phyloP scores from a whole-genome alignment of 1,140 invertebrate genomes.

The Pinna nobilis region DNA sequence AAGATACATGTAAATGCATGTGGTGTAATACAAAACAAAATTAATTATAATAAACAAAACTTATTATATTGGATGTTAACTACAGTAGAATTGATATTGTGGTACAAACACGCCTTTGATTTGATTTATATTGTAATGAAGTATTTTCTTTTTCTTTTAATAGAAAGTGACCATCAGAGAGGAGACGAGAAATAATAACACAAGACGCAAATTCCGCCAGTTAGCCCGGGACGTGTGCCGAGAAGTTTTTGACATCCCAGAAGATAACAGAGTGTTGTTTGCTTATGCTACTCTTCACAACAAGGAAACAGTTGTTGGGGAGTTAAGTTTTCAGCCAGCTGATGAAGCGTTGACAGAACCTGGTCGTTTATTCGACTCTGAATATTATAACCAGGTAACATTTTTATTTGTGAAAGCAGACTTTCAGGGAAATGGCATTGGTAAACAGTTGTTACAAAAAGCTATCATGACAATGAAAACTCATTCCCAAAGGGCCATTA shows the following conservation, averaged over 20 bases:
- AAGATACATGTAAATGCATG: too few relatives aligned
- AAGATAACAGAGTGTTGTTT: constrained; percentile 52
- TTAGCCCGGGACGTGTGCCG: constrained; percentile 53
- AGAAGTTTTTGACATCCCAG: constrained; percentile 56
- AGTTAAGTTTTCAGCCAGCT: constrained; percentile 40
- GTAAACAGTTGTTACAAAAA: constrained; percentile 36
- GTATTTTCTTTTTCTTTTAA: constrained; percentile 30
- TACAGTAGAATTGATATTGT: too few relatives aligned
- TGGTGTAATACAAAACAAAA: too few relatives aligned
- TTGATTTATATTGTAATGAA: too few relatives aligned
- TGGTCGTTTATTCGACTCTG: constrained; percentile 38
- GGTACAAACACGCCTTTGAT: too few relatives aligned
- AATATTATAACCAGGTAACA: constrained; percentile 52
- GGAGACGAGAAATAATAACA: constrained; percentile 37
- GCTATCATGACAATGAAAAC: constrained; percentile 32
- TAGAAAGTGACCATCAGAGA: constrained; percentile 34
- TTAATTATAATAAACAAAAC: neutral
- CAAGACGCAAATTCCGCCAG: constrained; percentile 46
- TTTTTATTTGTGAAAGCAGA: constrained; percentile 59
- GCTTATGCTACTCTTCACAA: constrained; percentile 37
- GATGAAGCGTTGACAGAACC: constrained; percentile 23
- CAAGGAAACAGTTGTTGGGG: constrained; percentile 32
- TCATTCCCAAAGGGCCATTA: constrained; percentile 33
- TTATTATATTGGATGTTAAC: too few relatives aligned
- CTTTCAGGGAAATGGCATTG: constrained; percentile 49